A percentile compares a stretch with the other conserved stretches of the same genome.
phyloP scores from a whole-genome alignment of 2,113 vertebrate genomes.

The Oreochromis tanganicae region DNA sequence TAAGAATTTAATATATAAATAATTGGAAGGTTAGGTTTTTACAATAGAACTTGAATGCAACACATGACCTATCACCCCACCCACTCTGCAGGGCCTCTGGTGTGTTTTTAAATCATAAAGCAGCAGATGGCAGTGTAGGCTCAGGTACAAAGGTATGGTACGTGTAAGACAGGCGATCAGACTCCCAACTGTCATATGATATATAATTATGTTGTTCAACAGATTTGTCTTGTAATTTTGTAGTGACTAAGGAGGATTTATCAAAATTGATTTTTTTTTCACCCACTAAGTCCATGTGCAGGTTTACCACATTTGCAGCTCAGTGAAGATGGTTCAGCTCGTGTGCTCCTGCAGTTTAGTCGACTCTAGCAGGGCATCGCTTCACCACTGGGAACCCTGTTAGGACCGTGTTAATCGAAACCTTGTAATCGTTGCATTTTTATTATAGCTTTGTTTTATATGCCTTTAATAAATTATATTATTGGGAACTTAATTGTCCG shows the following conservation, averaged over 20 bases:
- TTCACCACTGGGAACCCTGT: neutral
- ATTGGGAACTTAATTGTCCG: neutral
- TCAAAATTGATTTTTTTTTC: neutral
- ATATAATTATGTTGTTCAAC: neutral
- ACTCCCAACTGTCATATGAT: neutral
- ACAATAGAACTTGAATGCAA: constrained; percentile 23
- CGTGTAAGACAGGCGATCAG: neutral
- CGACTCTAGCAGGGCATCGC: neutral
- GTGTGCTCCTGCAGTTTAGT: neutral
- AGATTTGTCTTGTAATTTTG: neutral
- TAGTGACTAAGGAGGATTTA: neutral
- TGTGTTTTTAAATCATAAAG: neutral
- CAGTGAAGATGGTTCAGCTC: neutral
- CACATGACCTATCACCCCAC: constrained; percentile 1
- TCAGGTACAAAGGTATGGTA: neutral
- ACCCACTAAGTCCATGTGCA: neutral
- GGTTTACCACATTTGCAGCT: neutral
- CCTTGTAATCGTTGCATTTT: neutral
- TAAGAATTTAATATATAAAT: neutral
- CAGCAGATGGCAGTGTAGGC: constrained; percentile 69
- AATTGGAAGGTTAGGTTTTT: neutral
- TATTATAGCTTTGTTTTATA: neutral
- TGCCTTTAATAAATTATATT: neutral
- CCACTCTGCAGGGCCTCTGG: neutral
- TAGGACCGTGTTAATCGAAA: neutral